A percentile compares a stretch with the other conserved stretches of the same genome.
These are phyloP conservation scores for Chrysolina americana DNA, from an alignment of 2,888 invertebrate genomes.

Conservation along the genomic window DNA sequence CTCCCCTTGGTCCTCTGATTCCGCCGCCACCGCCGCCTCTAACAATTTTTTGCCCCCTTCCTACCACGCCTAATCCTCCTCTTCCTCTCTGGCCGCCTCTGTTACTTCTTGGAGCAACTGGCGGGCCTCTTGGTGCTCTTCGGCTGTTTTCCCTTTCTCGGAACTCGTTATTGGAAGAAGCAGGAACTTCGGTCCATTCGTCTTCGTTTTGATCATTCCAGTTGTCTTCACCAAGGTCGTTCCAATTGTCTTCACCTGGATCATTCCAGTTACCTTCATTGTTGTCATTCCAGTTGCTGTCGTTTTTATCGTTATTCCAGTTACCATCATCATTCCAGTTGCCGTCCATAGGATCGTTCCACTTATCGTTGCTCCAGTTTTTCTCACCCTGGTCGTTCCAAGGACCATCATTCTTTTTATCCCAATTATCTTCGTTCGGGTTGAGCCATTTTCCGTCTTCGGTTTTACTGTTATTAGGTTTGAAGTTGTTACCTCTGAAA, in stretches of 20 bases:
- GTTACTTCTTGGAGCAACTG: constrained; percentile 64
- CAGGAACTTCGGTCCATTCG: constrained; percentile 31
- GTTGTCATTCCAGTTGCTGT: constrained; percentile 34
- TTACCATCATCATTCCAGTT: constrained; percentile 28
- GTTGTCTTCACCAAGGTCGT: constrained; percentile 4
- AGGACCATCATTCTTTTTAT: not conserved
- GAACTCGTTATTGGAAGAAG: constrained; percentile 32
- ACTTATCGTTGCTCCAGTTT: constrained; percentile 26
- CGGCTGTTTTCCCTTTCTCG: constrained; percentile 33
- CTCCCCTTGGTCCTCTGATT: not conserved
- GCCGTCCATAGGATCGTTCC: constrained; percentile 26
- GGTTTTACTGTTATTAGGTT: constrained; percentile 27
- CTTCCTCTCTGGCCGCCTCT: constrained; percentile 64
- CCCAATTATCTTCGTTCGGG: constrained; percentile 34
- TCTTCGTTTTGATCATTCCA: constrained; percentile 23
- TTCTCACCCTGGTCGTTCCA: constrained; percentile 8
- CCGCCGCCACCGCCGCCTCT: not conserved
- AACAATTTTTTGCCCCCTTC: constrained; percentile 4
- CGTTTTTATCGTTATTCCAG: not conserved
- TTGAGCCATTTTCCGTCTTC: constrained; percentile 30
- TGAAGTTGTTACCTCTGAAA: constrained; percentile 37
- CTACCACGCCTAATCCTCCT: constrained; percentile 32
- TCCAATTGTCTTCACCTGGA: constrained; percentile 26
- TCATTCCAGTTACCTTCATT: constrained; percentile 34
- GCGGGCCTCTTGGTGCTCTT: constrained; percentile 8